phyloP scores from a whole-genome alignment of 2,797 vertebrate genomes.

The Sebastes hubbsi region DNA sequence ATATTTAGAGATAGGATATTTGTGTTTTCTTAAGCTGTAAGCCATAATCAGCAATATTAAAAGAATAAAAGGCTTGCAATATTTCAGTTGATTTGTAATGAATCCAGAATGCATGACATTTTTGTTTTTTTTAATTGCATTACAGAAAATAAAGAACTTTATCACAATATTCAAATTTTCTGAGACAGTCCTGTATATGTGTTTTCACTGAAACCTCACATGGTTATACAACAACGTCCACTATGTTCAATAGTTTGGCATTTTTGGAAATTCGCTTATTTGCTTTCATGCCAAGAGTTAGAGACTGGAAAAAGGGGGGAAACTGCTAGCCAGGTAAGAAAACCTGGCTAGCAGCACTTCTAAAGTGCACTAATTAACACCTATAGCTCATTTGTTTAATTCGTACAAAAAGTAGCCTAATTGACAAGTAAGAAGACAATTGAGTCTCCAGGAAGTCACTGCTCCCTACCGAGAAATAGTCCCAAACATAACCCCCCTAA shows the following conservation, averaged over 20 bases:
- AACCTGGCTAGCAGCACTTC: neutral
- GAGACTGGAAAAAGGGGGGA: neutral
- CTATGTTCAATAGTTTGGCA: neutral
- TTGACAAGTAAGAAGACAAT: too few species aligned
- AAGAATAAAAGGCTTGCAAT: too few species aligned
- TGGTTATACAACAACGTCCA: neutral
- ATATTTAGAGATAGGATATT: too few species aligned
- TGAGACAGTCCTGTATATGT: too few species aligned
- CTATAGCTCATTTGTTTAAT: neutral
- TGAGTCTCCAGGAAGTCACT: neutral
- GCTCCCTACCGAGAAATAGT: neutral
- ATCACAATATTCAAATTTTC: too few species aligned
- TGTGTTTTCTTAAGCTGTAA: too few species aligned
- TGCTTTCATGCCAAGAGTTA: neutral
- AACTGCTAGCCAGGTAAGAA: neutral
- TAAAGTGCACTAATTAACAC: neutral
- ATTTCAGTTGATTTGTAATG: too few species aligned
- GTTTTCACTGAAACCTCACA: constrained; percentile 1
- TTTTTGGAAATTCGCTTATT: neutral
- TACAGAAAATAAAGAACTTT: too few species aligned
- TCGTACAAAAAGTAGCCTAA: neutral
- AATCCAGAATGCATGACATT: too few species aligned
- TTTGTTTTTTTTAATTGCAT: too few species aligned
- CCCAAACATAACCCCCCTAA: neutral
- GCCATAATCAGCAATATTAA: too few species aligned